Percentiles rank a stretch among this genome's conserved stretches.
Evolutionary conservation across 2,888 invertebrate genomes (phyloP).

Genomic region (Scrobipalpa atriplicella): DNA sequence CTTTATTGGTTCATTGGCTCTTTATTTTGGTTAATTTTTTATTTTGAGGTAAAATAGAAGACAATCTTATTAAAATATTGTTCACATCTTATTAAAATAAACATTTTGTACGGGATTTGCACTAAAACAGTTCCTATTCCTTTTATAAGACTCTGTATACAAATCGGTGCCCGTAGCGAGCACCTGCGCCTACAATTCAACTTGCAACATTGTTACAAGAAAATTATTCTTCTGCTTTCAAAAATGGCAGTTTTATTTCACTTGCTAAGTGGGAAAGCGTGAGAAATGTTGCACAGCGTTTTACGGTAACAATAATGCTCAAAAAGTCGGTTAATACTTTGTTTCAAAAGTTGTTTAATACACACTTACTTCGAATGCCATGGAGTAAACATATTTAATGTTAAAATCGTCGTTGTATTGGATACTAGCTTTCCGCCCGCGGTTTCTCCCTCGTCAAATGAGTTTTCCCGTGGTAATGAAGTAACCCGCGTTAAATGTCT

Average conservation of each 20-base stretch:
- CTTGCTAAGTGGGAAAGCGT: conserved; percentile 8
- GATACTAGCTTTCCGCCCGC: too few relatives aligned
- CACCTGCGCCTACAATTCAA: neutral
- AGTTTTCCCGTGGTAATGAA: too few relatives aligned
- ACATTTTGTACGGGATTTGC: too few relatives aligned
- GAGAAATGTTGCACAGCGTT: neutral
- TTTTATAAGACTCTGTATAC: neutral
- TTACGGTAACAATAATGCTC: conserved; percentile 4
- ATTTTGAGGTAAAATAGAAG: too few relatives aligned
- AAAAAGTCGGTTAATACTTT: neutral
- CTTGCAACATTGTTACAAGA: neutral
- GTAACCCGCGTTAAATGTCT: too few relatives aligned
- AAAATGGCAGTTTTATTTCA: conserved; percentile 11
- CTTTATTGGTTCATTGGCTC: too few relatives aligned
- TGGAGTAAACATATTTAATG: neutral
- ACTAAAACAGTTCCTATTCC: neutral
- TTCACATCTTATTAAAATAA: too few relatives aligned
- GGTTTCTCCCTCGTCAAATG: too few relatives aligned
- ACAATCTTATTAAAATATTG: too few relatives aligned
- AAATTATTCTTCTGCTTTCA: conserved; percentile 8
- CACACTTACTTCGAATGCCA: neutral
- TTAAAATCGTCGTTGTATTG: too few relatives aligned
- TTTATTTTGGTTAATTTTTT: too few relatives aligned
- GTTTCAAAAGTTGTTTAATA: neutral
- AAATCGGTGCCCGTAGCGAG: neutral